Percentiles rank a stretch among this genome's conserved stretches.
phyloP scores from a whole-genome alignment of 2,797 vertebrate genomes.

The Poeciliopsis infans region DNA sequence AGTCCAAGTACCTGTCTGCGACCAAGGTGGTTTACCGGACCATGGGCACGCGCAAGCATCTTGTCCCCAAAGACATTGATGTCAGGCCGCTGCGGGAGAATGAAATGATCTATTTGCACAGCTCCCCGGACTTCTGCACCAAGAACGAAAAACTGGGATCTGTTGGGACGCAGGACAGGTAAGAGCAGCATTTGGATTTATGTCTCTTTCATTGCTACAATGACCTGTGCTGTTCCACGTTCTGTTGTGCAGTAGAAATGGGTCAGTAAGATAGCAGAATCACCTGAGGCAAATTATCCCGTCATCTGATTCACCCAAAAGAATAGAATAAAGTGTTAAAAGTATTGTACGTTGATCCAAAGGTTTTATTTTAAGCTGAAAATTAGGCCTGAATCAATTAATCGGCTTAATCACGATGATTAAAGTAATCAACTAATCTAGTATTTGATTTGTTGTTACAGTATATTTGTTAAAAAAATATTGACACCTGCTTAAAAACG shows the following conservation, averaged over 20 bases:
- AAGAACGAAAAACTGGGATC: conserved; percentile 96
- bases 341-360: not conserved
- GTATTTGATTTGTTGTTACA: too few relatives aligned
- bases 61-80: conserved; percentile 98
- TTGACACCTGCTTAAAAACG: too few relatives aligned
- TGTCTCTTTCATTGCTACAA: not conserved
- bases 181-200: conserved; percentile 29
- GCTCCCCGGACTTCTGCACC: conserved; percentile 94
- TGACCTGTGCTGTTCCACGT: not conserved
- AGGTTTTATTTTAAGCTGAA: not conserved
- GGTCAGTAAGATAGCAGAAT: not conserved
- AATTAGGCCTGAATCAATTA: too few relatives aligned
- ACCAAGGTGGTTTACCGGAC: conserved; percentile 96
- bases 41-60: conserved; percentile 95
- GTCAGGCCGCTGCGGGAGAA: conserved; percentile 94
- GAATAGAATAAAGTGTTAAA: not conserved
- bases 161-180: conserved; percentile 97
- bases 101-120: conserved; percentile 96
- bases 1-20: conserved; percentile 95
- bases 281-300: not conserved
- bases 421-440: too few relatives aligned
- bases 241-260: not conserved
- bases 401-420: too few relatives aligned
- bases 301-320: not conserved
- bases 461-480: too few relatives aligned